A percentile compares a stretch with the other conserved stretches of the same genome.
Conservation (phyloP, 1,140 invertebrate genomes). For the Phocides pigmalion region DNA sequence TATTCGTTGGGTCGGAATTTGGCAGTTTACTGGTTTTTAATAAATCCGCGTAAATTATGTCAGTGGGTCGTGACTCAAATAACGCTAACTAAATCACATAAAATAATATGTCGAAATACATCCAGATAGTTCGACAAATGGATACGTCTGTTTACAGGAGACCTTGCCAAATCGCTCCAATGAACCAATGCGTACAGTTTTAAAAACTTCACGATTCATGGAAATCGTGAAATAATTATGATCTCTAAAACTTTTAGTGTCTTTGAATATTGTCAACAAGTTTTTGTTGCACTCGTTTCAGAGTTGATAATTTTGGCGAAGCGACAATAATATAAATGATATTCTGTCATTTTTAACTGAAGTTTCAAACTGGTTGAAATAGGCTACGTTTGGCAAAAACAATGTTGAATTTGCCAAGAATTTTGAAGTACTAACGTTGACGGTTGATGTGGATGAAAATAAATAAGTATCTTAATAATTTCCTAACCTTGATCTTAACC, state of each 20-base stretch:
- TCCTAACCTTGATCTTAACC: constrained; percentile 19
- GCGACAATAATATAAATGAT: constrained; percentile 5
- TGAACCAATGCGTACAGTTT: background rate
- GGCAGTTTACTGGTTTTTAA: no score
- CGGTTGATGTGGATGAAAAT: constrained; percentile 30
- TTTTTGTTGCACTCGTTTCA: background rate
- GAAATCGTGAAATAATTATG: constrained; percentile 1
- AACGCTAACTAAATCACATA: no score
- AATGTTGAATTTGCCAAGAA: constrained; percentile 48
- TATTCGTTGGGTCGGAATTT: background rate
- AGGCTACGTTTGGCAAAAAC: constrained; percentile 53
- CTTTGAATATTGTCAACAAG: background rate
- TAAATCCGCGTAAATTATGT: no score
- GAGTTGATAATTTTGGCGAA: background rate
- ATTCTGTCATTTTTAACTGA: constrained; percentile 26
- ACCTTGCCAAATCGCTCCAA: constrained; percentile 19
- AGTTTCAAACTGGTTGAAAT: constrained; percentile 39
- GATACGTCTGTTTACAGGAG: constrained; percentile 3
- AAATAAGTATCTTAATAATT: constrained; percentile 28
- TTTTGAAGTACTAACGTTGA: constrained; percentile 34
- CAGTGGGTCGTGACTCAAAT: background rate
- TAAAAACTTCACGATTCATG: constrained; percentile 5
- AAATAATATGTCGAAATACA: background rate
- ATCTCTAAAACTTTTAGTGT: background rate
- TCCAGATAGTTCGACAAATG: background rate